Conservation (phyloP, 2,888 invertebrate species). For the Caenorhabditis angaria region DNA sequence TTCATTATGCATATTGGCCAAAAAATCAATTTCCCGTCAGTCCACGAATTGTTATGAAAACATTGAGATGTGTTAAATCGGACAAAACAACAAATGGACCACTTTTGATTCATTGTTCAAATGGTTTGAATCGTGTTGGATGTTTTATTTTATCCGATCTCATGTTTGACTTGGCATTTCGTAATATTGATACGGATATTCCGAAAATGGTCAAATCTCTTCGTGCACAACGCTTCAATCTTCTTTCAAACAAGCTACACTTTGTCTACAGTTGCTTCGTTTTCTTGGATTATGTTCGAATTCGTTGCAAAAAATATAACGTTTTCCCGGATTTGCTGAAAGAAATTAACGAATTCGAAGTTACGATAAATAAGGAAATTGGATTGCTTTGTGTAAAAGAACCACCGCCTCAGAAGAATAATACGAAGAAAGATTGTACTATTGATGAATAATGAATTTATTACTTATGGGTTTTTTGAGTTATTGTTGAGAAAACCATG, state of each 20-base stretch:
- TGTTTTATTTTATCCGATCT: constrained; percentile 1
- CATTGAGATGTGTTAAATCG: background rate
- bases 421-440: background rate
- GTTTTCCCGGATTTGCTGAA: background rate
- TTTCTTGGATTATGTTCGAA: background rate
- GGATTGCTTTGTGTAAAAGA: background rate
- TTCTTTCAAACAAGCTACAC: background rate
- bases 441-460: background rate
- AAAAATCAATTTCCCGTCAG: background rate
- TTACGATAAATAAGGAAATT: background rate
- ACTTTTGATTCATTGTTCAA: constrained; percentile 15
- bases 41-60: constrained; percentile 4
- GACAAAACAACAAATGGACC: background rate
- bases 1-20: constrained; percentile 35
- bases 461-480: too few relatives aligned
- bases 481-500: too few relatives aligned
- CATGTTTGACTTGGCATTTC: background rate
- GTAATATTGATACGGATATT: background rate
- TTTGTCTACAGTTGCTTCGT: background rate
- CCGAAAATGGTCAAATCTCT: background rate
- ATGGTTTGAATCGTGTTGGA: constrained; percentile 27
- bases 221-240: background rate
- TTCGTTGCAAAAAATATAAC: background rate
- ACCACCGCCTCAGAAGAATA: too few relatives aligned
- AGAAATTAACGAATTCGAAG: background rate